These are phyloP conservation scores for Drosophila santomea DNA, from an alignment of 1,140 invertebrate genomes.

Conservation along the genomic window DNA sequence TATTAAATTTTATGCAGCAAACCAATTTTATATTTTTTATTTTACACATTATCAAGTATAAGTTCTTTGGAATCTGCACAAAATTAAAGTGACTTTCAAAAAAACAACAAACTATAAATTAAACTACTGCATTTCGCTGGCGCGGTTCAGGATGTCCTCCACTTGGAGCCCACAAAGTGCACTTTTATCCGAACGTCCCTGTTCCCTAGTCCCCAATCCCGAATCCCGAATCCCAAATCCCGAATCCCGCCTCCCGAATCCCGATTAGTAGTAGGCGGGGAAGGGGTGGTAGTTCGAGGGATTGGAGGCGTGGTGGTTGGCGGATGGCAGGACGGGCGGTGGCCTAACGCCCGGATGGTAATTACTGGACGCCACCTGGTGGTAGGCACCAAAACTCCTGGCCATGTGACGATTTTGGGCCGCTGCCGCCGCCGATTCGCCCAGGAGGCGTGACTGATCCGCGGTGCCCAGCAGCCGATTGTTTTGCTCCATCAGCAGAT, in stretches of 20 bases:
- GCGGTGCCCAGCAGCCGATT: constrained; percentile 76
- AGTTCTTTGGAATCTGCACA: background rate
- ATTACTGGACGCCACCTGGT: constrained; percentile 81
- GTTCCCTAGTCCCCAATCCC: too few relatives aligned
- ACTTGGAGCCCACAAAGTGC: constrained; percentile 1
- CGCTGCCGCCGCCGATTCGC: constrained; percentile 71
- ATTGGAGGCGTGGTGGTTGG: constrained; percentile 84
- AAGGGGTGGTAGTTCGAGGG: constrained; percentile 84
- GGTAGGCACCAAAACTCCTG: constrained; percentile 83
- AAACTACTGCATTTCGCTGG: background rate
- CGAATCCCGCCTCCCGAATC: too few relatives aligned
- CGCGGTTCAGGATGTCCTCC: constrained; percentile 7
- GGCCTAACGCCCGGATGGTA: constrained; percentile 84
- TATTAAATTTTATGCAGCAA: too few relatives aligned
- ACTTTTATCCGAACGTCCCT: background rate
- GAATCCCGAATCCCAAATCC: too few relatives aligned
- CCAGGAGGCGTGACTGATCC: constrained; percentile 77
- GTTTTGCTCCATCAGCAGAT: constrained; percentile 84
- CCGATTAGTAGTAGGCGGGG: constrained; percentile 78
- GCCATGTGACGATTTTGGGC: constrained; percentile 84
- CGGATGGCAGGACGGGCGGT: constrained; percentile 79
- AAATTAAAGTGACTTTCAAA: too few relatives aligned
- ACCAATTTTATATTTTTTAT: background rate
- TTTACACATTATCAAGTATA: background rate
- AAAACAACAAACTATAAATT: background rate